phyloP scores from a whole-genome alignment of 2,888 invertebrate species.

The Stegophylla sp. region DNA sequence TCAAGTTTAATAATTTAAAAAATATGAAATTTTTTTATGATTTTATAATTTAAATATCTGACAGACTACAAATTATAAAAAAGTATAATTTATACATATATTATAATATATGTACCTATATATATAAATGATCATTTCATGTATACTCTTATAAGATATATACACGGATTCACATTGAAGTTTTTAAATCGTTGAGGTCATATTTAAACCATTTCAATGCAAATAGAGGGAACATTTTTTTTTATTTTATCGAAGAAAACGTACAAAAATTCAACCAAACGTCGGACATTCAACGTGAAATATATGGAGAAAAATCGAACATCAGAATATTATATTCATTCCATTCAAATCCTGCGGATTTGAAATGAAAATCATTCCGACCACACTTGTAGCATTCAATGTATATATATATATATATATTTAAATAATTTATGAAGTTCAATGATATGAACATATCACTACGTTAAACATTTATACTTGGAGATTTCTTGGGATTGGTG shows the following conservation, averaged over 20 bases:
- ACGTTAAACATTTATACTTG: constrained; percentile 21
- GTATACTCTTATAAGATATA: too few species aligned
- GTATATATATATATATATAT: constrained; percentile 6
- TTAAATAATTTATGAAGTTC: constrained; percentile 45
- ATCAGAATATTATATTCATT: neutral
- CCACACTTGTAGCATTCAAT: neutral
- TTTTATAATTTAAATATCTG: too few species aligned
- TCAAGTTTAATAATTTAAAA: neutral
- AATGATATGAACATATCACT: constrained; percentile 8
- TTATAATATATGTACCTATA: too few species aligned
- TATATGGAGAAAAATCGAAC: constrained; percentile 1
- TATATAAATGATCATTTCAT: too few species aligned
- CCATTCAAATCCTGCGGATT: neutral
- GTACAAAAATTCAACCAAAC: neutral
- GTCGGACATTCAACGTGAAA: neutral
- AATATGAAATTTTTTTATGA: neutral
- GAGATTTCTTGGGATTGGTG: neutral
- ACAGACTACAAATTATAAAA: too few species aligned
- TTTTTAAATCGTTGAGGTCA: constrained; percentile 6
- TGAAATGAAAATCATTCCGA: constrained; percentile 5
- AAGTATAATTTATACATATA: too few species aligned
- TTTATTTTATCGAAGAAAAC: constrained; percentile 12
- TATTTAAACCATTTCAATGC: neutral
- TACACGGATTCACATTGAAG: neutral
- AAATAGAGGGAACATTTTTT: too few species aligned